Evolutionary conservation across 2,113 vertebrate genomes (phyloP).

Genomic region (Xiphorhynchus elegans): DNA sequence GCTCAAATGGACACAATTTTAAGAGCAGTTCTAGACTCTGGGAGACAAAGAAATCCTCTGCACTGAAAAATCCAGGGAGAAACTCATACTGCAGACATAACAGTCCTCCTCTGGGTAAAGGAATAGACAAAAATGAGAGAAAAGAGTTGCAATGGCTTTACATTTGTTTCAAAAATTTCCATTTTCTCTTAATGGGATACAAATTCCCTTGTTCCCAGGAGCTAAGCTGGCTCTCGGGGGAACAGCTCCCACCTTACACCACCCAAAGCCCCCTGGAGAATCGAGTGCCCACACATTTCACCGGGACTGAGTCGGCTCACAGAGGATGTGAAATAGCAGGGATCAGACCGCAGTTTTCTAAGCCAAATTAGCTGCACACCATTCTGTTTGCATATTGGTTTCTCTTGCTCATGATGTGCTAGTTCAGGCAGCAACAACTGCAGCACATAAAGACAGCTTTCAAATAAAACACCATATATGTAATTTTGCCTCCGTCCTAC

Average conservation of each 20-base stretch:
- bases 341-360: slow-evolving; percentile 61
- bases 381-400: slow-evolving; percentile 43
- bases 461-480: slow-evolving; percentile 17
- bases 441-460: slow-evolving; percentile 30
- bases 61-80: neutral
- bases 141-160: neutral
- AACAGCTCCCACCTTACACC: neutral
- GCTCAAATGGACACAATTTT: neutral
- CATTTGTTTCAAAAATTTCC: neutral
- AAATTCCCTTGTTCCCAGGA: neutral
- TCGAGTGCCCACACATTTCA: neutral
- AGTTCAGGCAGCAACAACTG: slow-evolving; percentile 69
- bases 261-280: neutral
- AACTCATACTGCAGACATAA: neutral
- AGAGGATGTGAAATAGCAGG: slow-evolving; percentile 28
- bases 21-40: neutral
- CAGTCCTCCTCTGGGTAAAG: neutral
- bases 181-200: neutral
- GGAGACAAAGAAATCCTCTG: neutral
- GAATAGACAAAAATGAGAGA: neutral
- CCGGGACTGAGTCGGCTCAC: neutral
- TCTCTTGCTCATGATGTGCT: slow-evolving; percentile 54
- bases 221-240: neutral
- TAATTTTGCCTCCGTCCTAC: slow-evolving; percentile 61
- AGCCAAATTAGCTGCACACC: slow-evolving; percentile 66